These are phyloP conservation scores for Atta texana DNA, from an alignment of 1,140 invertebrate genomes.

Conservation along the genomic window DNA sequence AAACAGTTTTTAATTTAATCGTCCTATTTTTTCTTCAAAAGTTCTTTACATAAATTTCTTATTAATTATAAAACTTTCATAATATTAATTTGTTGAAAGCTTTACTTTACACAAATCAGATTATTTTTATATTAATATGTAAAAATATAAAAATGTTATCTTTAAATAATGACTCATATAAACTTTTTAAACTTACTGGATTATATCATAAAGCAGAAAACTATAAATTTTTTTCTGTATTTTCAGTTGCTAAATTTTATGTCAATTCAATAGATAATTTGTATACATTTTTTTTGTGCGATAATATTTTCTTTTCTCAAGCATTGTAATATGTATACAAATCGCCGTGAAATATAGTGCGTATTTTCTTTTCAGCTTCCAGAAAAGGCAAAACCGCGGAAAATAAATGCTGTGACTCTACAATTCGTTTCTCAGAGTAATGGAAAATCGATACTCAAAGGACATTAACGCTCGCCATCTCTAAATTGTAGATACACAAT, in stretches of 20 bases:
- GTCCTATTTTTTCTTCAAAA: not conserved
- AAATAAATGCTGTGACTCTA: slow-evolving; percentile 24
- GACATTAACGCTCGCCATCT: slow-evolving; percentile 38
- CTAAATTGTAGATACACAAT: slow-evolving; percentile 43
- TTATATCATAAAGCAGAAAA: not conserved
- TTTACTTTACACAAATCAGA: not conserved
- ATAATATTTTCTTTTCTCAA: not conserved
- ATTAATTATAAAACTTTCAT: not conserved
- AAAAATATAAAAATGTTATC: slow-evolving; percentile 14
- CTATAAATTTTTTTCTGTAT: not conserved
- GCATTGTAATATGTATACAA: slow-evolving; percentile 24
- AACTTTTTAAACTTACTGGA: not conserved
- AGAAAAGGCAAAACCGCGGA: slow-evolving; percentile 5
- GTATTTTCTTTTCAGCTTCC: slow-evolving; percentile 52
- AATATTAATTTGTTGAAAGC: not conserved
- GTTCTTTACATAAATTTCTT: not conserved
- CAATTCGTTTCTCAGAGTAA: slow-evolving; percentile 45
- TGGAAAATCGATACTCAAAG: slow-evolving; percentile 51
- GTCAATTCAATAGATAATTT: not conserved
- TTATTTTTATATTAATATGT: not conserved
- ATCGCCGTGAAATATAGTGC: slow-evolving; percentile 8
- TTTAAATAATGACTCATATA: not conserved
- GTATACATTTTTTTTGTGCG: not conserved
- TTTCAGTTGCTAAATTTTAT: slow-evolving; percentile 4
- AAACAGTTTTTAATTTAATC: not conserved